These are phyloP conservation scores for Notothenia coriiceps DNA, from an alignment of 2,113 vertebrate genomes.

Conservation along the genomic window DNA sequence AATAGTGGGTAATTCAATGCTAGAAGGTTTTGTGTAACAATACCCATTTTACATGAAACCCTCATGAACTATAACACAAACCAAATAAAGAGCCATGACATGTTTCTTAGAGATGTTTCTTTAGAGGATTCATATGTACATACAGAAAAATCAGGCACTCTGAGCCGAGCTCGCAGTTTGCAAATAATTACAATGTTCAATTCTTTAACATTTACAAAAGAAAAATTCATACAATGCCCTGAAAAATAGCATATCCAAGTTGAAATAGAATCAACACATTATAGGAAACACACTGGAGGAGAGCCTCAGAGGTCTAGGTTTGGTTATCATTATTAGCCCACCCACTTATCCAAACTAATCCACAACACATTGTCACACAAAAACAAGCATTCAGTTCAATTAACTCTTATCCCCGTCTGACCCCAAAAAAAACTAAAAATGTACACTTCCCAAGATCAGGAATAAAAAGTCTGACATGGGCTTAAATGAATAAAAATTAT, in stretches of 20 bases:
- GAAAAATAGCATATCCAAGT: slow-evolving; percentile 70
- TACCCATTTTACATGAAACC: neutral
- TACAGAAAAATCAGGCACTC: slow-evolving; percentile 86
- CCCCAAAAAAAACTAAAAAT: slow-evolving; percentile 35
- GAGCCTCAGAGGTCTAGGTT: slow-evolving; percentile 58
- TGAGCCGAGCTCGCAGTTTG: slow-evolving; percentile 74
- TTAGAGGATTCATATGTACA: slow-evolving; percentile 82
- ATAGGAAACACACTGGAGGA: slow-evolving; percentile 51
- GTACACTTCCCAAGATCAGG: slow-evolving; percentile 41
- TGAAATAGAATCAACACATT: slow-evolving; percentile 78
- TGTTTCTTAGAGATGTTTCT: slow-evolving; percentile 58
- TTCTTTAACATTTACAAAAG: slow-evolving; percentile 73
- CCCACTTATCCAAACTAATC: slow-evolving; percentile 52
- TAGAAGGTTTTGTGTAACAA: too few species aligned
- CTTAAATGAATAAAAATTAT: slow-evolving; percentile 46
- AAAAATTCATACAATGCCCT: slow-evolving; percentile 67
- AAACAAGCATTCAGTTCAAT: slow-evolving; percentile 54
- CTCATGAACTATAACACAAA: neutral
- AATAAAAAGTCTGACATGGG: slow-evolving; percentile 49
- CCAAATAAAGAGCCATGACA: slow-evolving; percentile 16
- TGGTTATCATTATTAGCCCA: slow-evolving; percentile 64
- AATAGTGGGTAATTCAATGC: too few species aligned
- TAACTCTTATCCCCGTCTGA: slow-evolving; percentile 27
- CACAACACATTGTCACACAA: slow-evolving; percentile 56
- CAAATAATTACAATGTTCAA: slow-evolving; percentile 77